phyloP scores from a whole-genome alignment of 2,888 invertebrate species.

The Tetrapedia diversipes region DNA sequence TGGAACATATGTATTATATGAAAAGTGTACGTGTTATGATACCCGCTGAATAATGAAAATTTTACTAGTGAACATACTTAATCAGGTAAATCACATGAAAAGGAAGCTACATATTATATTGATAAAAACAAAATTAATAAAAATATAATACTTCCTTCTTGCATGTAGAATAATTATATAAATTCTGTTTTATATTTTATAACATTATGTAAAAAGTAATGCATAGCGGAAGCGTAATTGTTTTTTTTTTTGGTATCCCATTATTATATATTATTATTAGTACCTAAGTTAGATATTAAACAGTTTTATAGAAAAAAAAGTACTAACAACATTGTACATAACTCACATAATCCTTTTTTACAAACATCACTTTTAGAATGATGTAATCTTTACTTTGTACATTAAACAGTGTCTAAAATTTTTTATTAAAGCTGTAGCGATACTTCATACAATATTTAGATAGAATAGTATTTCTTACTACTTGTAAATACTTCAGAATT shows the following conservation, averaged over 20 bases:
- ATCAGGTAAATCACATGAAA: slow-evolving; percentile 34
- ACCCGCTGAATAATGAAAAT: neutral
- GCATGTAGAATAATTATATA: slow-evolving; percentile 37
- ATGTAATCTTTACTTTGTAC: slow-evolving; percentile 48
- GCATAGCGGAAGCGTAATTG: slow-evolving; percentile 57
- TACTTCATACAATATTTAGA: slow-evolving; percentile 41
- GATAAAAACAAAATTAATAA: slow-evolving; percentile 32
- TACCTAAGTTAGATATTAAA: slow-evolving; percentile 40
- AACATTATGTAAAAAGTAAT: slow-evolving; percentile 55
- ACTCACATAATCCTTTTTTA: slow-evolving; percentile 30
- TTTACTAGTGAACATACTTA: slow-evolving; percentile 43
- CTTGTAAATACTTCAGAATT: slow-evolving; percentile 35
- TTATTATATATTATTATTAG: slow-evolving; percentile 34
- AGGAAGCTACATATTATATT: slow-evolving; percentile 45
- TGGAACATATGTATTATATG: neutral
- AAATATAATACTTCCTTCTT: slow-evolving; percentile 38
- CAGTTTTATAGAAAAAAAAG: slow-evolving; percentile 32
- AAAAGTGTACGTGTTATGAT: slow-evolving; percentile 9
- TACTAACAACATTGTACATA: slow-evolving; percentile 53
- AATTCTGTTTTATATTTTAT: slow-evolving; percentile 34
- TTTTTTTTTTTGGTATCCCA: slow-evolving; percentile 43
- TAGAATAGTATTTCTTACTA: slow-evolving; percentile 20
- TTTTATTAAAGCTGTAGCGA: slow-evolving; percentile 41
- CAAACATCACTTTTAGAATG: slow-evolving; percentile 24
- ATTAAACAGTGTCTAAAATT: slow-evolving; percentile 41